These are phyloP conservation scores for Gobiocypris rarus DNA, from an alignment of 2,113 vertebrate genomes.

Conservation along the genomic window DNA sequence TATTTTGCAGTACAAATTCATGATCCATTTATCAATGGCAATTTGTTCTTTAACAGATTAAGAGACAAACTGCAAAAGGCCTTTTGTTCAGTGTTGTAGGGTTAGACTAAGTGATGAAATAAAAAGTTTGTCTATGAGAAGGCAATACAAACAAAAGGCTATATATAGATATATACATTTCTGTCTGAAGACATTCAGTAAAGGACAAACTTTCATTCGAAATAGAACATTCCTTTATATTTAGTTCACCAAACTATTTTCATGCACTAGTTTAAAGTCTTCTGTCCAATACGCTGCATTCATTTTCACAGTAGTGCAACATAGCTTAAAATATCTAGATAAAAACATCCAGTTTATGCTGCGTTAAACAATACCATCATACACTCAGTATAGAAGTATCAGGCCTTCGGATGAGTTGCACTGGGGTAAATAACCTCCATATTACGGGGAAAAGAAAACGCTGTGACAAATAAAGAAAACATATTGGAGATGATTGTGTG, in stretches of 20 bases:
- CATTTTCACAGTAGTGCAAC: conserved; percentile 21
- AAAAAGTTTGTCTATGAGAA: neutral
- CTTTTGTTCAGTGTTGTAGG: neutral
- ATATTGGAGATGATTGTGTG: neutral
- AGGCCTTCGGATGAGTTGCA: neutral
- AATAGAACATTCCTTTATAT: conserved; percentile 5
- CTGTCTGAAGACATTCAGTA: neutral
- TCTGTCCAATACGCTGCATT: neutral
- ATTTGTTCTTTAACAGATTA: neutral
- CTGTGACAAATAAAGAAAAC: no score
- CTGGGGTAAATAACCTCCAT: neutral
- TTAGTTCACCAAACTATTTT: neutral
- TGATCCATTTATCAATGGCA: neutral
- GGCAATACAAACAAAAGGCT: neutral
- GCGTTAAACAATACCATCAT: neutral
- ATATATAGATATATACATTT: neutral
- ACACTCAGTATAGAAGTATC: neutral
- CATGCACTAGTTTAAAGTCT: neutral
- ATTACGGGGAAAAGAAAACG: neutral
- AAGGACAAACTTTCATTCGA: neutral
- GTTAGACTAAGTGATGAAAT: neutral
- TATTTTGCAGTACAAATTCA: neutral
- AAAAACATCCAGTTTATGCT: conserved; percentile 8
- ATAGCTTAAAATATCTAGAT: neutral
- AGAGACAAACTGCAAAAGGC: neutral